Conservation (phyloP, 2,888 invertebrate genomes). For the Netelia fuscicornis region DNA sequence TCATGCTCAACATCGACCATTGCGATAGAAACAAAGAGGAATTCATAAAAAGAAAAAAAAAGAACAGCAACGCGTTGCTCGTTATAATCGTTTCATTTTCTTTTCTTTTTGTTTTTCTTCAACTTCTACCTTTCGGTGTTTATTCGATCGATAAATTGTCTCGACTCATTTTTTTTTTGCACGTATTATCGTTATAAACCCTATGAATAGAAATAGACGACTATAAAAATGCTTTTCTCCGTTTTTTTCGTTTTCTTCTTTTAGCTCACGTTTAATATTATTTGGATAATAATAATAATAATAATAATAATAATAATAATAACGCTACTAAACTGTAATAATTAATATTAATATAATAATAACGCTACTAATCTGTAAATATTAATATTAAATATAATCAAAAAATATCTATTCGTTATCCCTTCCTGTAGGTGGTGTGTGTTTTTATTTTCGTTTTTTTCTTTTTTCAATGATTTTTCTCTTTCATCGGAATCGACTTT, state of each 20-base stretch:
- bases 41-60: background rate
- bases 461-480: constrained; percentile 2
- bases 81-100: constrained; percentile 8
- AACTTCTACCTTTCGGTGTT: background rate
- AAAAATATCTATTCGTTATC: constrained; percentile 81
- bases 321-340: constrained; percentile 78
- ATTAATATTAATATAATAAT: constrained; percentile 79
- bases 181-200: constrained; percentile 61
- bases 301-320: constrained; percentile 74
- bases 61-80: background rate
- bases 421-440: constrained; percentile 70
- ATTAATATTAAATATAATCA: constrained; percentile 83
- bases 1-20: constrained; percentile 26
- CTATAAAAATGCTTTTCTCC: constrained; percentile 77
- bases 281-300: constrained; percentile 74
- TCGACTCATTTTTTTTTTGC: constrained; percentile 39
- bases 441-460: constrained; percentile 56
- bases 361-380: constrained; percentile 82
- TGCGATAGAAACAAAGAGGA: background rate
- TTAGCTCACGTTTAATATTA: constrained; percentile 78
- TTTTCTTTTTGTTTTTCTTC: constrained; percentile 5
- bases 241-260: constrained; percentile 43
- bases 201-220: constrained; percentile 77
- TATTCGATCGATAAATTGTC: background rate
- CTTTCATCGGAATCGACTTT: constrained; percentile 28